Evolutionary conservation across 2,888 invertebrate genomes (phyloP).

Genomic region (Xanthostigma xanthostigma): DNA sequence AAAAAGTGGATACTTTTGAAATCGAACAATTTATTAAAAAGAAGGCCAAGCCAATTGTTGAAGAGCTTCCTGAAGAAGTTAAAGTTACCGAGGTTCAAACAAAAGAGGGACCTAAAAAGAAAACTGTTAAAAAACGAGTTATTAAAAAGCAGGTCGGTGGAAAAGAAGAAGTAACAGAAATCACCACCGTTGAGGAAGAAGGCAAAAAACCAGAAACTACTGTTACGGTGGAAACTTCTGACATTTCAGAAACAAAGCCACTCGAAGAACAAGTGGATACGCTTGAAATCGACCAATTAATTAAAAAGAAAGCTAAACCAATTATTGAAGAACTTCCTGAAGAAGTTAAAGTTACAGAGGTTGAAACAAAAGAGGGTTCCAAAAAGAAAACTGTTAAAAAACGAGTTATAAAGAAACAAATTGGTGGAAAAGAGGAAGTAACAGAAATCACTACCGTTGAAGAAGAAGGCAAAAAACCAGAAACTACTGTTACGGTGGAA

Average conservation of each 20-base stretch:
- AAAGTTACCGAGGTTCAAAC: conserved; percentile 21
- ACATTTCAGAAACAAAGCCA: conserved; percentile 6
- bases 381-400: conserved; percentile 25
- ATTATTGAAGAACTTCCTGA: conserved; percentile 15
- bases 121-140: conserved; percentile 17
- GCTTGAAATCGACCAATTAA: conserved; percentile 9
- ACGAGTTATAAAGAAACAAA: conserved; percentile 30
- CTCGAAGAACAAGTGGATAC: conserved; percentile 6
- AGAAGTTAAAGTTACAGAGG: conserved; percentile 17
- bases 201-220: conserved; percentile 21
- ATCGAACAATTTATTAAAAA: conserved; percentile 9
- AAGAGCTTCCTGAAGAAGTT: conserved; percentile 20
- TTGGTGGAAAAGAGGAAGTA: conserved; percentile 23
- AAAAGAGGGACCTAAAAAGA: conserved; percentile 19
- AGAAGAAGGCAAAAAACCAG: conserved; percentile 22
- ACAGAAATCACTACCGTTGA: conserved; percentile 23
- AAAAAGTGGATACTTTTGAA: conserved; percentile 7
- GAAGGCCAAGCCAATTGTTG: neutral
- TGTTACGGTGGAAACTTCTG: conserved; percentile 5
- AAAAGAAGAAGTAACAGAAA: conserved; percentile 25
- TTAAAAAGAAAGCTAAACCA: conserved; percentile 8
- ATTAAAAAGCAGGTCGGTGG: conserved; percentile 18
- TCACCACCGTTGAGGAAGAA: conserved; percentile 27
- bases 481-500: conserved; percentile 19
- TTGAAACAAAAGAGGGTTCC: conserved; percentile 20